Evolutionary conservation across 2,888 invertebrate genomes (phyloP).

Genomic region (Platerodrilus igneus): DNA sequence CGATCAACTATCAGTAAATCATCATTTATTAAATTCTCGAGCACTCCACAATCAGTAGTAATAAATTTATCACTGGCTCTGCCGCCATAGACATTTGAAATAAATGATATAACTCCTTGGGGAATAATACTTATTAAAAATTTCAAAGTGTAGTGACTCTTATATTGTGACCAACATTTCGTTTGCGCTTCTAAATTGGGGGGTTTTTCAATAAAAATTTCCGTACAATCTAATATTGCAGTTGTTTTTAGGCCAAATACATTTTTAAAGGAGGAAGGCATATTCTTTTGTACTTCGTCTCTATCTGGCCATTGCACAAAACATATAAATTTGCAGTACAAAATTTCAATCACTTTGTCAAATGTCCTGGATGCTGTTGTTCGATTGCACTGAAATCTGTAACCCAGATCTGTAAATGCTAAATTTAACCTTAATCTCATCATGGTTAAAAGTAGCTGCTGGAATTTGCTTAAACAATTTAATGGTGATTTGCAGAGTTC

Average conservation of each 20-base stretch:
- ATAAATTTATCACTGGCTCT: too few species aligned
- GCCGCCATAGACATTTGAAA: too few species aligned
- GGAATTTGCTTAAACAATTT: constrained; percentile 1
- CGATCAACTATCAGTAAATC: too few species aligned
- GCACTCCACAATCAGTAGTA: too few species aligned
- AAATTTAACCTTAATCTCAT: constrained; percentile 7
- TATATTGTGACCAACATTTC: constrained; percentile 4
- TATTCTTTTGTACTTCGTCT: constrained; percentile 2
- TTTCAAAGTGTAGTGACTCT: constrained; percentile 7
- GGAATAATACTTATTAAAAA: constrained; percentile 10
- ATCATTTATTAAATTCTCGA: too few species aligned
- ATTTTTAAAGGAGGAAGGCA: constrained; percentile 4
- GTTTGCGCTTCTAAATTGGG: constrained; percentile 3
- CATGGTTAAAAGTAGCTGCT: constrained; percentile 1
- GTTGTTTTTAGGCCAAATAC: neutral
- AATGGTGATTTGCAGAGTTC: neutral
- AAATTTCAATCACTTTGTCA: constrained; percentile 1
- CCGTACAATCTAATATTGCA: too few species aligned
- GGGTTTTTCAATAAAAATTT: constrained; percentile 5
- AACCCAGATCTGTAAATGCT: constrained; percentile 4
- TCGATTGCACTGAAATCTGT: constrained; percentile 4
- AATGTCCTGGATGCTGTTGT: constrained; percentile 4
- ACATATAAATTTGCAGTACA: constrained; percentile 2
- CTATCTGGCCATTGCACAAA: constrained; percentile 3
- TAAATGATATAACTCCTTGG: too few species aligned